A percentile compares a stretch with the other conserved stretches of the same genome.
These are phyloP conservation scores for Caiman crocodilus DNA, from an alignment of 2,797 vertebrate species.

Conservation along the genomic window DNA sequence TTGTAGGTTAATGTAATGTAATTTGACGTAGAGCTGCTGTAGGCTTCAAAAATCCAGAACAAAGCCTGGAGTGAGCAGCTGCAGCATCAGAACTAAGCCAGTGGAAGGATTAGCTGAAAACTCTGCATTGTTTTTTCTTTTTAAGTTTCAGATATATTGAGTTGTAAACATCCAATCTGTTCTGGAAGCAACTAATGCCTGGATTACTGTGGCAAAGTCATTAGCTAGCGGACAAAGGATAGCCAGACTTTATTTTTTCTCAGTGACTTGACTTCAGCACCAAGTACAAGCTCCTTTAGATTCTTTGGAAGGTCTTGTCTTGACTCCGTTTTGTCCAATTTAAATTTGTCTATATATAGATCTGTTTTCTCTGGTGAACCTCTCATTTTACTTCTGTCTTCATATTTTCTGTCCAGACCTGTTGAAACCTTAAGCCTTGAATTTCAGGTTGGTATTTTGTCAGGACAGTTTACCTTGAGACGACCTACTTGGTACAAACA, in stretches of 20 bases:
- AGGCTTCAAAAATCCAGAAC: constrained; percentile 57
- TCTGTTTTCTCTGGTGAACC: too few species aligned
- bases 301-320: neutral
- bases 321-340: neutral
- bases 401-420: too few species aligned
- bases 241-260: too few species aligned
- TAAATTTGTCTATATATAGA: neutral
- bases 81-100: constrained; percentile 52
- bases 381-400: too few species aligned
- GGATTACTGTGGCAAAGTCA: constrained; percentile 5
- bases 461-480: neutral
- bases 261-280: too few species aligned
- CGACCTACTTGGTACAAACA: neutral
- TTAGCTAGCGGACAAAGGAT: neutral
- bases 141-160: constrained; percentile 35
- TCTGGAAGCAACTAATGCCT: constrained; percentile 28
- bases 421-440: neutral
- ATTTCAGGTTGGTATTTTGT: neutral
- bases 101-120: constrained; percentile 49
- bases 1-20: neutral
- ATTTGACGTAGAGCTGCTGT: constrained; percentile 49
- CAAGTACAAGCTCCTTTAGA: neutral
- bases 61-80: constrained; percentile 60
- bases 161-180: neutral
- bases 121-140: constrained; percentile 6